Conservation (phyloP, 2,113 vertebrate species). For the Eurystomus gularis region DNA sequence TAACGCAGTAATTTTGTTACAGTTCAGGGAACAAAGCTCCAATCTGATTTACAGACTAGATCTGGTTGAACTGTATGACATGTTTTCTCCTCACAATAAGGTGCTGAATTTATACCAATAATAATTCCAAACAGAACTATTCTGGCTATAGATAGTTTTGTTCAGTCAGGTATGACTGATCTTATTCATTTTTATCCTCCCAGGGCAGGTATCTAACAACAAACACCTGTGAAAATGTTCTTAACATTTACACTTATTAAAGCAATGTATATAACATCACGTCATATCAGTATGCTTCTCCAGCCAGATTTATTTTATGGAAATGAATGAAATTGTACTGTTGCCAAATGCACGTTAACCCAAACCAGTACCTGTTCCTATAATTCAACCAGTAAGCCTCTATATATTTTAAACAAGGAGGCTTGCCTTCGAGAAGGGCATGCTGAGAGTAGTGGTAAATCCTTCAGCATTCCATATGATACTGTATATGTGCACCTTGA, state of each 20-base stretch:
- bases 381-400: background rate
- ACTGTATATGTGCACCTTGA: background rate
- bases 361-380: background rate
- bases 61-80: background rate
- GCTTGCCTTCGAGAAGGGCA: background rate
- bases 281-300: background rate
- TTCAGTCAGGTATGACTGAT: background rate
- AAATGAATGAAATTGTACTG: background rate
- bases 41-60: background rate
- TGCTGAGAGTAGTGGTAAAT: background rate
- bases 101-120: background rate
- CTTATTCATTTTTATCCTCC: background rate
- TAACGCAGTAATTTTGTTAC: background rate
- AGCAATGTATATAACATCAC: background rate
- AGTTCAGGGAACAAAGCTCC: background rate
- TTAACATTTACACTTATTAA: background rate
- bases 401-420: background rate
- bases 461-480: background rate
- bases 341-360: background rate
- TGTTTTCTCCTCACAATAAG: background rate
- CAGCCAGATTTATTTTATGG: background rate
- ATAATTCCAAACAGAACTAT: background rate
- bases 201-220: background rate
- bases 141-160: background rate
- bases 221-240: background rate